Conservation (phyloP, 2,113 vertebrate species). For the Pao palembangensis region DNA sequence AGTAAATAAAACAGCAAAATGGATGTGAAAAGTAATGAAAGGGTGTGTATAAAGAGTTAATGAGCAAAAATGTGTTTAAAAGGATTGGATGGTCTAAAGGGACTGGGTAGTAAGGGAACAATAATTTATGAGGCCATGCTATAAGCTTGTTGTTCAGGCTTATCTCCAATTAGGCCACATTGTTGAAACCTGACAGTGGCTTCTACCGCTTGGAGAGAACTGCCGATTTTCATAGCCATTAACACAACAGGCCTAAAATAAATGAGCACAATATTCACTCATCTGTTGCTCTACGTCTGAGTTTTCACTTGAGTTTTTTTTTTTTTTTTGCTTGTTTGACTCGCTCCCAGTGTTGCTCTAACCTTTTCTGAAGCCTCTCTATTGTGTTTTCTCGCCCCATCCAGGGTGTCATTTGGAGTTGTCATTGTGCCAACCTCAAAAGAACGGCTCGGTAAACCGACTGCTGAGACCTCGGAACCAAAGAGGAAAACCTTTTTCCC, state of each 20-base stretch:
- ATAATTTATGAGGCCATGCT: slow-evolving; percentile 69
- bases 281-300: slow-evolving; percentile 53
- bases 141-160: slow-evolving; percentile 72
- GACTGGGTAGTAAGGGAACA: slow-evolving; percentile 26
- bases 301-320: slow-evolving; percentile 30
- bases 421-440: slow-evolving; percentile 53
- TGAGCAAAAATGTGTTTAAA: neutral
- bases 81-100: neutral
- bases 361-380: slow-evolving; percentile 14
- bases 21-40: neutral
- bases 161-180: slow-evolving; percentile 77
- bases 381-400: slow-evolving; percentile 17
- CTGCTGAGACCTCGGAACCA: slow-evolving; percentile 41
- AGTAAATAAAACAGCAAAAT: slow-evolving; percentile 11
- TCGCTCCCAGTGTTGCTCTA: slow-evolving; percentile 17
- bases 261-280: slow-evolving; percentile 64
- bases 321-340: neutral
- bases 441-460: slow-evolving; percentile 44
- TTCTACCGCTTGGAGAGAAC: slow-evolving; percentile 61
- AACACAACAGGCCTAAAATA: slow-evolving; percentile 64
- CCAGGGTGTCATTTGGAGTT: slow-evolving; percentile 30
- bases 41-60: slow-evolving; percentile 16
- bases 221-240: slow-evolving; percentile 69
- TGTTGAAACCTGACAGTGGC: slow-evolving; percentile 65
- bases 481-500: slow-evolving; percentile 25